phyloP scores from a whole-genome alignment of 2,888 invertebrate species.

The Diachrysia chrysitis region DNA sequence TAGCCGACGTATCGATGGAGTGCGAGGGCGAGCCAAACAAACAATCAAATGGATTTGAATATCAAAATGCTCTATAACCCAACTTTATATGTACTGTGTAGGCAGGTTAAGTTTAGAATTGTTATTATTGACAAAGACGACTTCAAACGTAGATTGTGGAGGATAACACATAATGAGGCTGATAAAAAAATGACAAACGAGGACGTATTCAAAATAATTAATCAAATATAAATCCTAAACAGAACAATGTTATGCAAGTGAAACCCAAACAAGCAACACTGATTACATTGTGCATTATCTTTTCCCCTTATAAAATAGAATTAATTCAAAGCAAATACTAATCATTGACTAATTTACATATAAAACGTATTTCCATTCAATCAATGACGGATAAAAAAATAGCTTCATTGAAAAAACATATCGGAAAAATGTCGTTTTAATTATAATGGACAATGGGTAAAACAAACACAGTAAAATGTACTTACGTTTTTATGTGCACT shows the following conservation, averaged over 20 bases:
- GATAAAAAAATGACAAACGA: neutral
- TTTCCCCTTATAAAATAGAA: conserved; percentile 3
- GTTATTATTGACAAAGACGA: neutral
- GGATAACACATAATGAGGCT: neutral
- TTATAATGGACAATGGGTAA: conserved; percentile 45
- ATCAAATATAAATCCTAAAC: neutral
- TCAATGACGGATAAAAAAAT: conserved; percentile 34
- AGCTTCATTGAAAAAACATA: conserved; percentile 28
- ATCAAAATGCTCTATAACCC: conserved; percentile 33
- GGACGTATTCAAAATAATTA: neutral
- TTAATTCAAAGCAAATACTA: conserved; percentile 17
- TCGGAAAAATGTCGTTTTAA: conserved; percentile 36
- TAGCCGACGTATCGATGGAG: conserved; percentile 67
- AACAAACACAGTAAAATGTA: conserved; percentile 16
- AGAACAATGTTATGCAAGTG: neutral
- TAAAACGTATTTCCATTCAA: conserved; percentile 19
- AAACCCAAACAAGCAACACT: neutral
- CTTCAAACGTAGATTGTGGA: neutral
- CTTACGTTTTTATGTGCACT: conserved; percentile 20
- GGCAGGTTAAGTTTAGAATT: neutral
- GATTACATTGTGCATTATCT: neutral
- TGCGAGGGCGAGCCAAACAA: conserved; percentile 77
- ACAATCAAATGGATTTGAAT: conserved; percentile 65
- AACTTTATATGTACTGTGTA: neutral
- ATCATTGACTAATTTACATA: conserved; percentile 13